Conservation (phyloP, 2,113 vertebrate species). For the Murina feae region DNA sequence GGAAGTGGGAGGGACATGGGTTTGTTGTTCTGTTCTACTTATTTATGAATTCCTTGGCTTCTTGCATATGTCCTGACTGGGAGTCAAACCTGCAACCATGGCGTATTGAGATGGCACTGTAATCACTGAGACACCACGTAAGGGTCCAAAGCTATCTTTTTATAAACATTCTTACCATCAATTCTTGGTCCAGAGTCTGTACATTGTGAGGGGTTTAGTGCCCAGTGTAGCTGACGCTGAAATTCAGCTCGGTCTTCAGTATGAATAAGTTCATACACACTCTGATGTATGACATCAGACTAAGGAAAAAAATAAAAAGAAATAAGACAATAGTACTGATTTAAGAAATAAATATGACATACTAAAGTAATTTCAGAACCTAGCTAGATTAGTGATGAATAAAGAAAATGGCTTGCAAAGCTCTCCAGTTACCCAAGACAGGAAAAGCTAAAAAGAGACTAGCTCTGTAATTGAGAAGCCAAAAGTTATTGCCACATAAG, state of each 20-base stretch:
- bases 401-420: neutral
- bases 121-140: neutral
- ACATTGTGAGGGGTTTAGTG: constrained; percentile 79
- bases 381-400: neutral
- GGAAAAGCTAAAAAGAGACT: neutral
- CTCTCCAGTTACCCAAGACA: neutral
- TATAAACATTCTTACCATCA: constrained; percentile 75
- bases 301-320: constrained; percentile 47
- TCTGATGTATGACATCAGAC: constrained; percentile 92
- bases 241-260: constrained; percentile 89
- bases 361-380: constrained; percentile 13
- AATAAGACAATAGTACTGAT: neutral
- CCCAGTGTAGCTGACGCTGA: constrained; percentile 88
- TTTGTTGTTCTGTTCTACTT: neutral
- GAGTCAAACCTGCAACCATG: neutral
- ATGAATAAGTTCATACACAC: constrained; percentile 89
- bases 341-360: neutral
- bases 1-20: neutral
- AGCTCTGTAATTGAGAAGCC: neutral
- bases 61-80: neutral
- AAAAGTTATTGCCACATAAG: neutral
- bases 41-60: neutral
- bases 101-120: neutral
- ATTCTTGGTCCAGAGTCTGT: constrained; percentile 75
- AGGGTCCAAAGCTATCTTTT: neutral